phyloP scores from a whole-genome alignment of 1,140 invertebrate genomes.

The Episyrphus balteatus region DNA sequence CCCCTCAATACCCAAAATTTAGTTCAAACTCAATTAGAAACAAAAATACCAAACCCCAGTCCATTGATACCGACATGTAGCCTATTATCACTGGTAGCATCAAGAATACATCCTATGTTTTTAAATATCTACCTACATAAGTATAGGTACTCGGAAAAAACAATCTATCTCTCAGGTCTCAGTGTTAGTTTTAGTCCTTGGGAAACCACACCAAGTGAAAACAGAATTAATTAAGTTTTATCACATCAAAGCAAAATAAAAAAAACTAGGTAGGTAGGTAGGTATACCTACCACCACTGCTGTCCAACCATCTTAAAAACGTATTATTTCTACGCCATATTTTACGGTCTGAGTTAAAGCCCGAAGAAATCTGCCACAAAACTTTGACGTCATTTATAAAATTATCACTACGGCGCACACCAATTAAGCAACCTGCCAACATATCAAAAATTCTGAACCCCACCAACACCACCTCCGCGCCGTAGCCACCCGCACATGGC shows the following conservation, averaged over 20 bases:
- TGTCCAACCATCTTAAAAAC: neutral
- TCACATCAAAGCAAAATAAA: neutral
- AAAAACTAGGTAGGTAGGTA: constrained; percentile 2
- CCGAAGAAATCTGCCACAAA: neutral
- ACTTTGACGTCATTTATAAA: constrained; percentile 35
- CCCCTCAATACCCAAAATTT: too few species aligned
- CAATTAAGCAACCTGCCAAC: constrained; percentile 36
- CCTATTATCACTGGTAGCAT: too few species aligned
- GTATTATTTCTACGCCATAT: neutral
- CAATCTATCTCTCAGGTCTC: too few species aligned
- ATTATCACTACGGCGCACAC: constrained; percentile 29
- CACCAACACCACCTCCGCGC: neutral
- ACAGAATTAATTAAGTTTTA: constrained; percentile 33
- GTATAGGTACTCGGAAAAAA: too few species aligned
- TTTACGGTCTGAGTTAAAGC: neutral
- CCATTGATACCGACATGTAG: too few species aligned
- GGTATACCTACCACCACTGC: neutral
- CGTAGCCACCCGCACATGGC: neutral
- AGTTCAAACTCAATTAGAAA: too few species aligned
- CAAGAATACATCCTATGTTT: too few species aligned
- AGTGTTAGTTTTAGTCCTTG: too few species aligned
- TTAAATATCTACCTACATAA: too few species aligned
- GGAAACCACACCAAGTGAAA: constrained; percentile 8
- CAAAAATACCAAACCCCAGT: too few species aligned
- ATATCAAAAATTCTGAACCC: constrained; percentile 14